These are phyloP conservation scores for Pseudorasbora parva DNA, from an alignment of 2,113 vertebrate species.

Conservation along the genomic window DNA sequence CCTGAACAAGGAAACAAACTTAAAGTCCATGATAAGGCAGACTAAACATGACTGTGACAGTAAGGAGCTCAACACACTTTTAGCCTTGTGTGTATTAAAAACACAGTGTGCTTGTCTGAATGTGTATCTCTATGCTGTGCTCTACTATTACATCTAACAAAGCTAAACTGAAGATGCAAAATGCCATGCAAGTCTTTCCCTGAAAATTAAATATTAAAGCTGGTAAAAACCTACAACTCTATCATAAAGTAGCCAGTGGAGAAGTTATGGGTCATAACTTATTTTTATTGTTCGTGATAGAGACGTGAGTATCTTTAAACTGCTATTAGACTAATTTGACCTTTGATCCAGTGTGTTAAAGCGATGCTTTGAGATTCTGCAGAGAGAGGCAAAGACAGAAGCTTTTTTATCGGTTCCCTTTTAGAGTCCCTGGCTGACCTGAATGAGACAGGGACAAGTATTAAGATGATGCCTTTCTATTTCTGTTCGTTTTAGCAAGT, in stretches of 20 bases:
- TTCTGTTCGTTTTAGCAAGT: no score
- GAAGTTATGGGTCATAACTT: slow-evolving; percentile 13
- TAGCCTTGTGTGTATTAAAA: neutral
- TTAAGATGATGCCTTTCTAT: no score
- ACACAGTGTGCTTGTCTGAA: slow-evolving; percentile 25
- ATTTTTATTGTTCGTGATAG: slow-evolving; percentile 31
- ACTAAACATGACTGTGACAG: no score
- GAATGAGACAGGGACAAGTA: neutral
- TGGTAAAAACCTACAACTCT: slow-evolving; percentile 17
- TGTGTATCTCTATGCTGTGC: neutral
- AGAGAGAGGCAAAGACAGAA: neutral
- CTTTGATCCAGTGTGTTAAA: slow-evolving; percentile 39
- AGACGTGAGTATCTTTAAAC: slow-evolving; percentile 38
- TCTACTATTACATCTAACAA: slow-evolving; percentile 2
- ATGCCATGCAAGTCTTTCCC: neutral
- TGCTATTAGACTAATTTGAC: slow-evolving; percentile 50
- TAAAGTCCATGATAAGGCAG: no score
- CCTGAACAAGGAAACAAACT: no score
- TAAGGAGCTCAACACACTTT: no score
- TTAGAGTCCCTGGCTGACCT: neutral
- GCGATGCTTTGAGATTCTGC: slow-evolving; percentile 21
- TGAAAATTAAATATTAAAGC: slow-evolving; percentile 11
- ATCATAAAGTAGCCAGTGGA: slow-evolving; percentile 6
- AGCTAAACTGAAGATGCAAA: neutral
- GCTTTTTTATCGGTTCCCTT: neutral